Evolutionary conservation across 2,888 invertebrate species (phyloP).

Genomic region (Acleris laterana): DNA sequence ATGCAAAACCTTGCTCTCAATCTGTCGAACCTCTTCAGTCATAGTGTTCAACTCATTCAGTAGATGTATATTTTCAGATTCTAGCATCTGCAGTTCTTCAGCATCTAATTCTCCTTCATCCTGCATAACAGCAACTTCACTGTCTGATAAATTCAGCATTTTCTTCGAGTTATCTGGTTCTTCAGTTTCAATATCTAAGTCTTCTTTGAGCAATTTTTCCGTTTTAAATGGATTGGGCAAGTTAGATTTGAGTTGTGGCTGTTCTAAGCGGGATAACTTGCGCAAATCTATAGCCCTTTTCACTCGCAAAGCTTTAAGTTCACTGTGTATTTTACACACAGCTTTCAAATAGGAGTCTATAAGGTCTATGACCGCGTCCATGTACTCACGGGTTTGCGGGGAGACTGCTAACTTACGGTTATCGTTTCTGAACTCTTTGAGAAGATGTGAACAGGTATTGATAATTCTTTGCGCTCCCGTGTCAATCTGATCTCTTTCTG

Average conservation of each 20-base stretch:
- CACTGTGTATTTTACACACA: constrained; percentile 94
- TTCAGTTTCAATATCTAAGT: constrained; percentile 54
- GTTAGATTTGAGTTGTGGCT: constrained; percentile 57
- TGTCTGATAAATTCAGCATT: constrained; percentile 70
- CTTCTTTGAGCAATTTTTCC: constrained; percentile 52
- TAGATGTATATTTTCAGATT: constrained; percentile 94
- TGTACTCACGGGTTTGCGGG: constrained; percentile 90
- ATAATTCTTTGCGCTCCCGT: constrained; percentile 93
- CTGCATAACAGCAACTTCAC: constrained; percentile 74
- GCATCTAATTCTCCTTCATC: constrained; percentile 89
- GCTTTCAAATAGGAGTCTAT: constrained; percentile 92
- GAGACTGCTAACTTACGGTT: constrained; percentile 78
- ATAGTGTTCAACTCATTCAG: constrained; percentile 94
- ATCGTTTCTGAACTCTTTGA: constrained; percentile 90
- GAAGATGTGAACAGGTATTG: constrained; percentile 89
- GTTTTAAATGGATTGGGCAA: constrained; percentile 65
- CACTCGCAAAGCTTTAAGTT: constrained; percentile 93
- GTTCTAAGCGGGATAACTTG: constrained; percentile 89
- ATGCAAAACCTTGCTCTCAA: constrained; percentile 96
- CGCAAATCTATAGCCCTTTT: constrained; percentile 93
- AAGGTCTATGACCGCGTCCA: constrained; percentile 89
- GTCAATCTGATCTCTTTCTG: constrained; percentile 94
- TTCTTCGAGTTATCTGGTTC: constrained; percentile 59
- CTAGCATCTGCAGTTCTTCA: constrained; percentile 96
- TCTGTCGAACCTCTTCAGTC: constrained; percentile 95